Evolutionary conservation across 2,113 vertebrate genomes (phyloP), one percentile per base, ranked within the genome.

Genomic region (Prionailurus viverrinus): DNA sequence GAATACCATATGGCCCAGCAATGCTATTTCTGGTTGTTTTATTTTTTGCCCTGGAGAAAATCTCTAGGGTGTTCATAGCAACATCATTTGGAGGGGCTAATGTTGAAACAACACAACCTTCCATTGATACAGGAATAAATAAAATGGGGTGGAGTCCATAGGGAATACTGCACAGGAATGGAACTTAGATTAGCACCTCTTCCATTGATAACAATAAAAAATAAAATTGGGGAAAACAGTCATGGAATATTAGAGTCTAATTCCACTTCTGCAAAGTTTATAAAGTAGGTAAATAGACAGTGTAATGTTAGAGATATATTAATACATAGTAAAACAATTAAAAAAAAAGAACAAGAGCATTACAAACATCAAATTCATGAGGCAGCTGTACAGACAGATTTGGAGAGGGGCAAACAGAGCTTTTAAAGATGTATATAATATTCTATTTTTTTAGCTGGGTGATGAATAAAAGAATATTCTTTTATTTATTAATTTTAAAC

Each of bases 401-500:
- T 63, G 33, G n/a, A 45, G 18, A 95, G 7, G 31, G 13, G n/a
- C 27, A 89, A 87, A 74, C 4, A 66, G 48, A 58, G 0, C 0
- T n/a, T 55, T 85, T 48, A 71, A 80, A 88, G 6, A 74, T 33
- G 53, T 7, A 81, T 0, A 39, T 68, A 41, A 87, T 76, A 29
- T 9, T 33, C 31, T 83, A 8, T 48, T 55, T 76, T 83, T 83
- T 39, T 63, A 76, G 19, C 13, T 53, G 25, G 1, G 23, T 39
- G 5, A 27, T 89, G 15, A 90, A 7, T 31, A 2, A 12, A 69
- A 95, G 2, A 25, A 63, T 29, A 8, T 23, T 79, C 11, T 85
- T 53, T 61, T 51, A 68, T 48, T 76, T 95, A 71, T 63, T 41
- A 85, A 53, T 87, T 86, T 85, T 84, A 94, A 96, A 89, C 13